These are phyloP conservation scores for Erpetoichthys calabaricus DNA, from an alignment of 2,797 vertebrate species.

Conservation along the genomic window DNA sequence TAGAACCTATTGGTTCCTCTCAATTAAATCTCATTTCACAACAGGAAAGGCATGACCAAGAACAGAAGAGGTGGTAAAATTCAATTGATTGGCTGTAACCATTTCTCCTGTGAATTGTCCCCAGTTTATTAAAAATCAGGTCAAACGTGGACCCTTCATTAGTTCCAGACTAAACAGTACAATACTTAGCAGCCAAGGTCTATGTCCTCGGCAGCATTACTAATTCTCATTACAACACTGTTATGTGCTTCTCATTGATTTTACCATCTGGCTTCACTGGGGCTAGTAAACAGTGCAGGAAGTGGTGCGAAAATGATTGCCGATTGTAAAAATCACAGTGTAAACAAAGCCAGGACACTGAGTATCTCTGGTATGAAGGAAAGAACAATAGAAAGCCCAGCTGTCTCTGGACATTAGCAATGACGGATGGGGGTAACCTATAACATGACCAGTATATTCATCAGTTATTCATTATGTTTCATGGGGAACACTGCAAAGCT, in stretches of 20 bases:
- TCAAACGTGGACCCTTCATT: conserved; percentile 88
- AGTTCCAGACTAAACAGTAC: conserved; percentile 75
- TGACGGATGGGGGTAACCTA: conserved; percentile 58
- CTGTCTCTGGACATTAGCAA: conserved; percentile 55
- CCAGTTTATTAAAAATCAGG: conserved; percentile 71
- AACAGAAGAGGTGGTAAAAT: neutral
- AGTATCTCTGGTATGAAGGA: conserved; percentile 41
- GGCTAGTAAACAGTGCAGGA: conserved; percentile 43
- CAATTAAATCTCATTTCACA: neutral
- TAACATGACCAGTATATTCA: conserved; percentile 46
- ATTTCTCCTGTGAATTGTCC: conserved; percentile 39
- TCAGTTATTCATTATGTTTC: conserved; percentile 31
- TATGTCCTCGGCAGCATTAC: conserved; percentile 36
- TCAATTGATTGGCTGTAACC: neutral
- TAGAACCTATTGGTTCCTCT: neutral
- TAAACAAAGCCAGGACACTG: conserved; percentile 46
- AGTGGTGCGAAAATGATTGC: conserved; percentile 41
- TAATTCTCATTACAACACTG: conserved; percentile 47
- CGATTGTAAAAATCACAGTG: conserved; percentile 30
- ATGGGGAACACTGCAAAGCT: no score
- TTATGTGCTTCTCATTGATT: conserved; percentile 48
- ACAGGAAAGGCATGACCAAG: neutral
- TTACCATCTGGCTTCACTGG: conserved; percentile 41
- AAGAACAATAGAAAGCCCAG: conserved; percentile 53
- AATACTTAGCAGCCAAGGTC: conserved; percentile 42